These are phyloP conservation scores for Heliconius congener DNA, from an alignment of 1,140 invertebrate genomes.

Conservation along the genomic window DNA sequence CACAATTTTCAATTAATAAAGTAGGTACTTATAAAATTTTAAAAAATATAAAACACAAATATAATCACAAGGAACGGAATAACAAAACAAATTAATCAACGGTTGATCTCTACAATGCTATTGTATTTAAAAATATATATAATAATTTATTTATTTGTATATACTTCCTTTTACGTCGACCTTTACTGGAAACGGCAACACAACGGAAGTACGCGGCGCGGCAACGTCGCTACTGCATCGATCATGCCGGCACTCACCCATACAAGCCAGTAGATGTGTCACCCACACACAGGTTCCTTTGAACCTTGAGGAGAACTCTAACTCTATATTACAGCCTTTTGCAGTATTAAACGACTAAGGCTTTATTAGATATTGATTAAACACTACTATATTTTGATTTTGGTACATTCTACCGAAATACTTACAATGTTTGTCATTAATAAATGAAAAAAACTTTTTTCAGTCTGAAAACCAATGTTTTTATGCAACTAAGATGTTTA, in stretches of 20 bases:
- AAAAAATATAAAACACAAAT: too few species aligned
- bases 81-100: not conserved
- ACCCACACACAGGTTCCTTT: conserved; percentile 32
- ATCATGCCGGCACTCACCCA: conserved; percentile 60
- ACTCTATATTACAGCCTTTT: not conserved
- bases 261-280: conserved; percentile 28
- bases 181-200: conserved; percentile 49
- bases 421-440: too few species aligned
- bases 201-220: conserved; percentile 60
- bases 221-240: conserved; percentile 68
- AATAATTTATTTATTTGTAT: conserved; percentile 10
- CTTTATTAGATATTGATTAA: not conserved
- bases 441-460: too few species aligned
- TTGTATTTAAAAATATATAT: not conserved
- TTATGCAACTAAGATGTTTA: too few species aligned
- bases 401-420: too few species aligned
- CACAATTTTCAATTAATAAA: too few species aligned
- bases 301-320: conserved; percentile 15
- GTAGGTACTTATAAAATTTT: too few species aligned
- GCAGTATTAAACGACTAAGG: not conserved
- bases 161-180: conserved; percentile 13
- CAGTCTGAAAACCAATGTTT: too few species aligned
- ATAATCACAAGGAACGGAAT: too few species aligned
- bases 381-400: too few species aligned
- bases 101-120: not conserved